A percentile compares a stretch with the other conserved stretches of the same genome.
phyloP scores from a whole-genome alignment of 2,113 vertebrate species.

The Lamprotornis superbus region DNA sequence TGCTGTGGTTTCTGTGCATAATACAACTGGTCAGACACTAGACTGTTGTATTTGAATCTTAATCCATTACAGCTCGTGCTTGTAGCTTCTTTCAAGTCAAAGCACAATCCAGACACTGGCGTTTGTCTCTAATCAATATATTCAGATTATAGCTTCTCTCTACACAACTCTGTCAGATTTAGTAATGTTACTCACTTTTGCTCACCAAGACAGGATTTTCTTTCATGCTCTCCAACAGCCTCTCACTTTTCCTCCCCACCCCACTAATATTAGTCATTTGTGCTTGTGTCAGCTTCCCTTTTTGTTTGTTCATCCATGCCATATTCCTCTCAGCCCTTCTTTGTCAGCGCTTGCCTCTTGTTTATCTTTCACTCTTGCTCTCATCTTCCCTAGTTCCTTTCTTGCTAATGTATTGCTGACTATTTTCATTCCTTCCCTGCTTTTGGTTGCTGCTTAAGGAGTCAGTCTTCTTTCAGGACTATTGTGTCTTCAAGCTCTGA shows the following conservation, averaged over 20 bases:
- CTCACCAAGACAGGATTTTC: neutral
- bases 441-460: neutral
- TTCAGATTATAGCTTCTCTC: neutral
- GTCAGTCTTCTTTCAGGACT: neutral
- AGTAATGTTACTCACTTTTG: neutral
- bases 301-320: neutral
- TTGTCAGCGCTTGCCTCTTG: neutral
- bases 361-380: neutral
- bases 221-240: neutral
- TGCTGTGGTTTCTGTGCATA: neutral
- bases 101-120: neutral
- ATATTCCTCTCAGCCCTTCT: neutral
- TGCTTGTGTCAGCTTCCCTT: neutral
- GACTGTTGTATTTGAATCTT: neutral
- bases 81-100: neutral
- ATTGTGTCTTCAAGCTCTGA: neutral
- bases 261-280: neutral
- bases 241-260: neutral
- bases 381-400: neutral
- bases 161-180: neutral
- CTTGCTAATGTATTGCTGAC: neutral
- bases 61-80: neutral
- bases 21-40: neutral
- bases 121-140: neutral
- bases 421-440: neutral